These are phyloP conservation scores for Steinernema feltiae DNA, from an alignment of 1,140 invertebrate genomes.

Conservation along the genomic window DNA sequence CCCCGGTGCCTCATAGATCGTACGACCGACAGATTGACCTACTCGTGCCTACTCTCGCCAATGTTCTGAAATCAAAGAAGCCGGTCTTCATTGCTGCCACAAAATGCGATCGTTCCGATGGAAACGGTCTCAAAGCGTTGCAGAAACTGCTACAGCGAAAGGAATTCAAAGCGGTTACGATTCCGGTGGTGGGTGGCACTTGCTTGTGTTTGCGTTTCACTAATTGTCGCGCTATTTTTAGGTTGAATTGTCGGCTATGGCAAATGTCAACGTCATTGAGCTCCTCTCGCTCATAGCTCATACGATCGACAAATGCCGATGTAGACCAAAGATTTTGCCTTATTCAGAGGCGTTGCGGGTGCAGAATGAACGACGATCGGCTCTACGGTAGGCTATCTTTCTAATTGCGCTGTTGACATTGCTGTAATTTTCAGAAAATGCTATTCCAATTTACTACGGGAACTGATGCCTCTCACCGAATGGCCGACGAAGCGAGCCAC, in stretches of 20 bases:
- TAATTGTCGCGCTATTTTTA: too few species aligned
- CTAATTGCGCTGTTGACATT: constrained; percentile 40
- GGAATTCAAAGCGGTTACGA: constrained; percentile 72
- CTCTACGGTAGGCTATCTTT: constrained; percentile 57
- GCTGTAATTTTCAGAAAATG: constrained; percentile 29
- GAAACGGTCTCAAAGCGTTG: constrained; percentile 78
- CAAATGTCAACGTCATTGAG: constrained; percentile 91
- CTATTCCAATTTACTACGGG: constrained; percentile 20
- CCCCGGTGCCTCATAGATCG: constrained; percentile 72
- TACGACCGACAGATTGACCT: constrained; percentile 70
- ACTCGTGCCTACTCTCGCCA: constrained; percentile 53
- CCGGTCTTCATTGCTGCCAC: constrained; percentile 88
- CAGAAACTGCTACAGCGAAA: constrained; percentile 80
- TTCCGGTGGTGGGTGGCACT: constrained; percentile 18
- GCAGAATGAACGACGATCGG: constrained; percentile 79
- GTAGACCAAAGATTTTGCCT: constrained; percentile 69
- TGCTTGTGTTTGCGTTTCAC: constrained; percentile 63
- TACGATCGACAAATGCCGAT: constrained; percentile 71
- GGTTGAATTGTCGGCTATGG: constrained; percentile 88
- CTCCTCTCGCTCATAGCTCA: constrained; percentile 86
- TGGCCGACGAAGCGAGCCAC: constrained; percentile 21
- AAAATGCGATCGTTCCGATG: constrained; percentile 88
- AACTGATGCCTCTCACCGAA: constrained; percentile 39
- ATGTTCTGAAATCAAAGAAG: constrained; percentile 69
- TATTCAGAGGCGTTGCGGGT: constrained; percentile 78